Evolutionary conservation across 1,140 invertebrate species (phyloP), one percentile per base, ranked within the genome.

Genomic region (Meloidogyne hapla): DNA sequence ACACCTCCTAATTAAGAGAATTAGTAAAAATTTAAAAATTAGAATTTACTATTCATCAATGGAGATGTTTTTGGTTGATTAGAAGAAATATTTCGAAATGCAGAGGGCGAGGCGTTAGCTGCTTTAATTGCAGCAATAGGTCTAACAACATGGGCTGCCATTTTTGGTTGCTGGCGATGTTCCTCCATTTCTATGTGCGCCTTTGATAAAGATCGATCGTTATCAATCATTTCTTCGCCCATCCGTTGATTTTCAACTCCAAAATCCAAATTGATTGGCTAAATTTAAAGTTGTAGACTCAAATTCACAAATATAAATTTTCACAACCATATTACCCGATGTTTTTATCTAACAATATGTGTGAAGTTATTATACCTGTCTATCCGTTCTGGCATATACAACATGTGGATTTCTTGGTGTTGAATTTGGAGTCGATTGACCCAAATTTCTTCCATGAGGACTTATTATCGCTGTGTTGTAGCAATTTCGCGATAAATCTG

Each of bases 71-170:
- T 69, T 5, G 48, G 67, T 33, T 33, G 3, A 8, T 33, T 33
- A 5, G 33, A 33, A 33, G 33, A 25, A 69, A 12, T 15, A 64
- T 28, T 63, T 15, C 70, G 42, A 25, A 73, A 38, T 2, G 45
- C 64, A 64, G 70, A 64, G 28, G 70, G 70, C 23, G 70, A 73
- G 2, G 70, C 38, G n/a, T 21, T 73, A 38, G 70, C 42, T 28
- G 40, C 77, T 69, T 80, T 25, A 69, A 69, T 42, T 75, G 80
- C 82, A 69, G 84, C 81, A 69, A 82, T 70, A 61, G 81, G 81
- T 63, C 81, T 68, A 38, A 81, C 80, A 65, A 78, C 65, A 8
- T 80, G 79, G 10, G 79, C 79, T n/a, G 68, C 71, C 45, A n/a
- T n/a, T n/a, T 77, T 72, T 45, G 56, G 61, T 42, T 81, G 76